Base-by-base conservation (phyloP, 2,797 vertebrate species). In the Cynodonichthys magdalenae region DNA sequence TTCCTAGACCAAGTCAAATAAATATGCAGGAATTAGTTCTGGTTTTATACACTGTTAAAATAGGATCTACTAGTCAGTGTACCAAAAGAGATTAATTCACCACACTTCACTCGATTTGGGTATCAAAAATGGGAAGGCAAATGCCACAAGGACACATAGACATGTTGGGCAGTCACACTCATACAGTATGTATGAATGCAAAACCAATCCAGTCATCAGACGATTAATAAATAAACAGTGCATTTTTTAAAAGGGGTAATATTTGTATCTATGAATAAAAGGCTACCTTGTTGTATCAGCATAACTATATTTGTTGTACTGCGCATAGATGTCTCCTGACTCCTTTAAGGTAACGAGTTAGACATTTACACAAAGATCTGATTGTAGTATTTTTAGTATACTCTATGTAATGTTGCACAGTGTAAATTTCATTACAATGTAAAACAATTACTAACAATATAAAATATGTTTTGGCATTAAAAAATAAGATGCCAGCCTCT, bases 11-110 rank as follows among this genome's bases (percentile, higher is more conserved):
- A 74, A 83, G 53, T 65, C 81, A 80, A 91, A 89, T 92, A 93
- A 90, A 92, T 87, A 91, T 89, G 76, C 88, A 77, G 81, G 83
- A 89, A 91, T 92, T 91, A 91, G 90, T 92, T 92, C 88, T 85
- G 85, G 86, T 64, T 81, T 85, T 64, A 68, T 63, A 79, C 51
- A 14, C 82, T 60, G 44, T 90, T 75, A 81, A 90, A 91, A 91
- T 87, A 84, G 83, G 73, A 84, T 79, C 64, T 76, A 75, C 65
- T 76, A 84, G 72, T 83, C 83, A 83, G 76, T 69, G 65, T 82
- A 85, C 79, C 81, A 82, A 89, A 92, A 92, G 82, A 85, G 88
- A 74, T 74, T 78, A 80, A 86, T 90, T 89, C 80, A 81, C 82
- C 77, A 85, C 87, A 83, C 77, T 83, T 71, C 50, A 75, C 61